Percentiles rank a stretch among this genome's conserved stretches.
phyloP scores from a whole-genome alignment of 2,113 vertebrate genomes.

The Corvus hawaiiensis region DNA sequence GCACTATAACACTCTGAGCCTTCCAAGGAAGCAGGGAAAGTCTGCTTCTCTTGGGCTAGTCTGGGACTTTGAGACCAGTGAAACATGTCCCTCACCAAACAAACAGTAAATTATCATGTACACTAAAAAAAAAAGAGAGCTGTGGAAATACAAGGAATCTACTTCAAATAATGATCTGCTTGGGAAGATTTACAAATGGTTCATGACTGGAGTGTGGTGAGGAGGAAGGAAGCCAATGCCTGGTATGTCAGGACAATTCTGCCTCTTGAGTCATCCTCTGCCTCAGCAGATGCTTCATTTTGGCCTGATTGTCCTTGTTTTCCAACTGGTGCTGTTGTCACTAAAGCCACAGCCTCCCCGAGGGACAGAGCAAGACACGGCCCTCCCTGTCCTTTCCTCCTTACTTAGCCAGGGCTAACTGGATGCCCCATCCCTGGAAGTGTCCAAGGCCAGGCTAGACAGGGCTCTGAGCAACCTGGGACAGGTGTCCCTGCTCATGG shows the following conservation, averaged over 20 bases:
- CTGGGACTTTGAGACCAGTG: background rate
- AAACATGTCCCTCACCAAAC: background rate
- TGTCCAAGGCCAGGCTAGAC: background rate
- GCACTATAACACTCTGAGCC: background rate
- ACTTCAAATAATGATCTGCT: background rate
- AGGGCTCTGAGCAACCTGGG: background rate
- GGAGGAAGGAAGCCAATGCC: background rate
- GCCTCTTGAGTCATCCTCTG: background rate
- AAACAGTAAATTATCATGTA: background rate
- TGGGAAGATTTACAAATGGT: background rate
- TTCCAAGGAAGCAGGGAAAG: background rate
- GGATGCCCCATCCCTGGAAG: background rate
- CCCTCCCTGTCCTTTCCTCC: background rate
- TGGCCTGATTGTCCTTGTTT: background rate
- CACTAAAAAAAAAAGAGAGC: background rate
- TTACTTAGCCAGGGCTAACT: background rate
- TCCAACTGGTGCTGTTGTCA: background rate
- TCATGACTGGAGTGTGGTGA: background rate
- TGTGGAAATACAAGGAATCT: background rate
- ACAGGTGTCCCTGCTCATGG: background rate
- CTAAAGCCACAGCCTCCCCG: fast-evolving
- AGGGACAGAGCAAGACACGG: background rate
- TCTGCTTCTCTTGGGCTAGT: background rate
- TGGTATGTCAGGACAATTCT: background rate
- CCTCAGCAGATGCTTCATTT: background rate